These are phyloP conservation scores for Puffinus mauretanicus DNA, from an alignment of 2,113 vertebrate genomes.

Conservation along the genomic window DNA sequence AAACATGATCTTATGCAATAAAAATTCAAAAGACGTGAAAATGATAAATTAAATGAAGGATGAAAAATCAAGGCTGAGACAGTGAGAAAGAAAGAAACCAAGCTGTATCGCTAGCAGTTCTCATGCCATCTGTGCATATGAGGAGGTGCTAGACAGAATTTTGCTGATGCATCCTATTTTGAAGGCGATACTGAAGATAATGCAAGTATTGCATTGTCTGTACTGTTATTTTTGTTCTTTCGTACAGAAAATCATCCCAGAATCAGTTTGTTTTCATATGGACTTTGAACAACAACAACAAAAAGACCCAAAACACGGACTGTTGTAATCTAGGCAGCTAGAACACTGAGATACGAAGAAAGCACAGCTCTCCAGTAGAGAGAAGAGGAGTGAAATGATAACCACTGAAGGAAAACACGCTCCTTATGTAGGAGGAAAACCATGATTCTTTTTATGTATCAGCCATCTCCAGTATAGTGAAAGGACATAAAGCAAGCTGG, in stretches of 20 bases:
- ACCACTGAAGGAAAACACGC: background rate
- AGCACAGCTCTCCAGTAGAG: background rate
- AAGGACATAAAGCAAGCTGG: background rate
- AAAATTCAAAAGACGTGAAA: background rate
- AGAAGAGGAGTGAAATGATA: background rate
- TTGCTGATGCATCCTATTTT: background rate
- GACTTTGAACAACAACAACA: background rate
- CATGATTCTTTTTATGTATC: background rate
- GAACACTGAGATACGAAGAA: background rate
- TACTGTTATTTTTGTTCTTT: background rate
- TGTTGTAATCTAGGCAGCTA: background rate
- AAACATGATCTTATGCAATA: background rate
- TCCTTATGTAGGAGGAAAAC: background rate
- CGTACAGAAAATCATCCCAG: background rate
- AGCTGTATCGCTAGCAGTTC: background rate
- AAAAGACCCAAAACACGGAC: background rate
- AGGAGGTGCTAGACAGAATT: slow-evolving; percentile 42
- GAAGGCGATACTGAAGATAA: background rate
- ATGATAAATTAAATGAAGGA: background rate
- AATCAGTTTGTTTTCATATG: background rate
- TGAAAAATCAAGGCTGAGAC: background rate
- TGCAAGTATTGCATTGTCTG: background rate
- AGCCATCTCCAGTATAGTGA: background rate
- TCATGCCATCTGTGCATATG: slow-evolving; percentile 9
- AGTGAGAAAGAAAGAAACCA: background rate